phyloP scores from a whole-genome alignment of 2,113 vertebrate genomes.

The Apteryx owenii region DNA sequence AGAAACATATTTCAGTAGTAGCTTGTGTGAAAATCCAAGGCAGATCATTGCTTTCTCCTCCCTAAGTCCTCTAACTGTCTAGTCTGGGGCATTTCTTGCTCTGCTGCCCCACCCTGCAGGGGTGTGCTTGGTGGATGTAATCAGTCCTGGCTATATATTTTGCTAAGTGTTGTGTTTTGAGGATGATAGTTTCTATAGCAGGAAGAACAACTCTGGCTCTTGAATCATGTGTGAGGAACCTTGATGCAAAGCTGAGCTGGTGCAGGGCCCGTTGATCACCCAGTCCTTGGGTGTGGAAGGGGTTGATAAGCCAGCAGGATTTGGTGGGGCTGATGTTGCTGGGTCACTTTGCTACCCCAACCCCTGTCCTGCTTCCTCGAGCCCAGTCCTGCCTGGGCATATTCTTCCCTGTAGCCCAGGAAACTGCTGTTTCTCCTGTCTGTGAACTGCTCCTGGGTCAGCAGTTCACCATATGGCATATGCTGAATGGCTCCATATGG shows the following conservation, averaged over 20 bases:
- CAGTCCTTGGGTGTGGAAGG: not conserved
- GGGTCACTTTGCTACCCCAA: not conserved
- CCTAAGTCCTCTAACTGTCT: not conserved
- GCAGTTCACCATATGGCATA: not conserved
- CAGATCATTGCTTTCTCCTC: not conserved
- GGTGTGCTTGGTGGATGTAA: not conserved
- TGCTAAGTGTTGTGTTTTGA: not conserved
- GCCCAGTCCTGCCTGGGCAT: not conserved
- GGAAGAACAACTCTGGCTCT: not conserved
- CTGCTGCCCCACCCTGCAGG: not conserved
- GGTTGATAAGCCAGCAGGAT: not conserved
- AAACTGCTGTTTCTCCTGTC: not conserved
- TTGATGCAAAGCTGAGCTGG: not conserved
- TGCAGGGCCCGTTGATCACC: not conserved
- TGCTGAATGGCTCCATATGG: not conserved
- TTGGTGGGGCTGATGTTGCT: not conserved
- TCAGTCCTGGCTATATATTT: not conserved
- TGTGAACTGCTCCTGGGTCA: not conserved
- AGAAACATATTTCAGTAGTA: not conserved
- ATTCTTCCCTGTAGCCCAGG: not conserved
- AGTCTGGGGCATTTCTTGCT: not conserved
- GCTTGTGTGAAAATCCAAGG: not conserved
- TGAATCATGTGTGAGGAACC: not conserved
- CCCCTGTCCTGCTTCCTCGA: not conserved
- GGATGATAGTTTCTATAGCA: not conserved